Conservation (phyloP, 2,797 vertebrate genomes). For the Myoxocephalus aenaeus region DNA sequence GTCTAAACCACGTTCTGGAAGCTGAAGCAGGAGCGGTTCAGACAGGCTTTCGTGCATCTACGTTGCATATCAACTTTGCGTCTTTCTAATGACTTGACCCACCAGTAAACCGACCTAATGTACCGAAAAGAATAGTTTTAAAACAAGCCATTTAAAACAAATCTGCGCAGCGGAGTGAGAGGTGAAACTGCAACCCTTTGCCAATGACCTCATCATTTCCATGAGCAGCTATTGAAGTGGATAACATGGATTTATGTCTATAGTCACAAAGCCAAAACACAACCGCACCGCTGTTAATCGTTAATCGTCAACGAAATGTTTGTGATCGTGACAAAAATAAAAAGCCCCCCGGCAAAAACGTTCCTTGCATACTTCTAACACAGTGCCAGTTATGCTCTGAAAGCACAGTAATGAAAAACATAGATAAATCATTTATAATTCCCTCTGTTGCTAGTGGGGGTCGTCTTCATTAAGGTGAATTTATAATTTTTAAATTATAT, state of each 20-base stretch:
- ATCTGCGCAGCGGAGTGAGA: too few relatives aligned
- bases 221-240: too few relatives aligned
- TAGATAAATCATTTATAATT: background rate
- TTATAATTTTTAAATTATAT: background rate
- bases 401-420: background rate
- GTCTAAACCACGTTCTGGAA: background rate
- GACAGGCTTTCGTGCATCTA: too few relatives aligned
- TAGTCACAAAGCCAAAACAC: background rate
- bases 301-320: background rate
- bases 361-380: too few relatives aligned
- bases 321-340: background rate
- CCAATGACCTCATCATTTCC: too few relatives aligned
- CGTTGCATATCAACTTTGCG: background rate
- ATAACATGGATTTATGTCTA: too few relatives aligned
- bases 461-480: background rate
- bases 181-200: too few relatives aligned
- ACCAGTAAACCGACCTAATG: too few relatives aligned
- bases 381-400: background rate
- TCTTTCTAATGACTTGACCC: background rate
- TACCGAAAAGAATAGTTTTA: too few relatives aligned
- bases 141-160: too few relatives aligned
- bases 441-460: background rate
- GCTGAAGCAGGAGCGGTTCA: too few relatives aligned
- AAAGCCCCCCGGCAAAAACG: background rate
- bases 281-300: background rate